phyloP scores from a whole-genome alignment of 1,140 invertebrate species.

The Thaumetopoea pityocampa region DNA sequence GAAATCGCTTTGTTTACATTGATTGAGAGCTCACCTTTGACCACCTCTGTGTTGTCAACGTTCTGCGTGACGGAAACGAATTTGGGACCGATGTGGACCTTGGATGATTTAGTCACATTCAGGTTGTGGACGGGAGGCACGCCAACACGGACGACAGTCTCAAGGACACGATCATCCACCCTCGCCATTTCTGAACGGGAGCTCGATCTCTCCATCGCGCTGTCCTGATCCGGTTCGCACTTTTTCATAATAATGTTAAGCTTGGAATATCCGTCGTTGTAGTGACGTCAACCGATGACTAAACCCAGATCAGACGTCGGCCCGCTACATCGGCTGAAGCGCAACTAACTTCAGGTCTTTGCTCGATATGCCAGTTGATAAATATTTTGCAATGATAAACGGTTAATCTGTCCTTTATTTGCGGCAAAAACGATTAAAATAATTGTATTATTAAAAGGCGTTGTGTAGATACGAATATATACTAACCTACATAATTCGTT shows the following conservation, averaged over 20 bases:
- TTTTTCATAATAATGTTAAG: constrained; percentile 3
- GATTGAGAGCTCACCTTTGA: constrained; percentile 47
- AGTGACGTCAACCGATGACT: constrained; percentile 25
- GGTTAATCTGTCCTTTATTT: not conserved
- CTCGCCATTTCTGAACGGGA: constrained; percentile 36
- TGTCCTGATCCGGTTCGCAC: constrained; percentile 15
- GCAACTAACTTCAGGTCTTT: constrained; percentile 32
- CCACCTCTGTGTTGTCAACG: constrained; percentile 49
- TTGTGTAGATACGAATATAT: too few species aligned
- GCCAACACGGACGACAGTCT: constrained; percentile 18
- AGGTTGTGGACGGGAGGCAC: constrained; percentile 34
- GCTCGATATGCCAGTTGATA: constrained; percentile 5
- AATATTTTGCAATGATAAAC: constrained; percentile 6
- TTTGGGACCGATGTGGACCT: constrained; percentile 54
- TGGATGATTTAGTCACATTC: constrained; percentile 46
- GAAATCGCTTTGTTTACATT: constrained; percentile 12
- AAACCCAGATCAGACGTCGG: constrained; percentile 23
- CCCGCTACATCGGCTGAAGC: constrained; percentile 20
- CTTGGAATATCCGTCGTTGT: constrained; percentile 11
- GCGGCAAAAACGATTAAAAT: too few species aligned
- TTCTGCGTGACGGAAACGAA: constrained; percentile 58
- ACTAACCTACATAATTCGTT: too few species aligned
- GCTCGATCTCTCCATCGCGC: constrained; percentile 19
- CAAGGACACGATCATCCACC: constrained; percentile 30
- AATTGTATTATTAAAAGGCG: too few species aligned